Percentiles rank a stretch among this genome's conserved stretches.
Conservation (phyloP, 2,888 invertebrate species). For the Hydropsyche betteni region DNA sequence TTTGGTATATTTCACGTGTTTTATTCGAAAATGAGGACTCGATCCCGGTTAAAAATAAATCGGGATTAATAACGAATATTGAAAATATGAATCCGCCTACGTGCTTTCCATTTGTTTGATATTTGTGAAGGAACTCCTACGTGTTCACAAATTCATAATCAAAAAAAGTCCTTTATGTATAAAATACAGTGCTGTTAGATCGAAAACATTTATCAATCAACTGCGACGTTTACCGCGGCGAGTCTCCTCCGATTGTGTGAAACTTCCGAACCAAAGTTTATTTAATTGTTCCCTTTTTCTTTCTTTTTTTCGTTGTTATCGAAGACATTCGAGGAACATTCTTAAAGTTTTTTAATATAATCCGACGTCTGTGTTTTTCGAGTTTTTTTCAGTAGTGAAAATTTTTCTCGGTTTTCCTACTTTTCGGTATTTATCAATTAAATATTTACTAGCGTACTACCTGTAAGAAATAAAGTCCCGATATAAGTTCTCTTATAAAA, state of each 20-base stretch:
- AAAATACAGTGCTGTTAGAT: not conserved
- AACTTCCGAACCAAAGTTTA: conserved; percentile 29
- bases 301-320: not conserved
- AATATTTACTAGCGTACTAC: no score
- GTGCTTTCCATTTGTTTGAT: not conserved
- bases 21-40: no score
- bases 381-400: not conserved
- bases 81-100: not conserved
- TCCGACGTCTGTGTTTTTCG: conserved; percentile 21
- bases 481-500: no score
- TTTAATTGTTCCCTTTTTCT: conserved; percentile 30
- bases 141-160: not conserved
- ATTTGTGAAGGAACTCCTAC: not conserved
- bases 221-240: conserved; percentile 1
- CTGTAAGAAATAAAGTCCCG: no score
- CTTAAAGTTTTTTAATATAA: conserved; percentile 47
- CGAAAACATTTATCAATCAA: not conserved
- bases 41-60: no score
- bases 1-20: no score
- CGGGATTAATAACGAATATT: no score
- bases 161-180: no score
- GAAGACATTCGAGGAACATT: conserved; percentile 7
- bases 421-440: conserved; percentile 16
- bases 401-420: conserved; percentile 17
- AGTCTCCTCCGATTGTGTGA: not conserved